Conservation (phyloP, 1,140 invertebrate species). For the Popillia japonica region DNA sequence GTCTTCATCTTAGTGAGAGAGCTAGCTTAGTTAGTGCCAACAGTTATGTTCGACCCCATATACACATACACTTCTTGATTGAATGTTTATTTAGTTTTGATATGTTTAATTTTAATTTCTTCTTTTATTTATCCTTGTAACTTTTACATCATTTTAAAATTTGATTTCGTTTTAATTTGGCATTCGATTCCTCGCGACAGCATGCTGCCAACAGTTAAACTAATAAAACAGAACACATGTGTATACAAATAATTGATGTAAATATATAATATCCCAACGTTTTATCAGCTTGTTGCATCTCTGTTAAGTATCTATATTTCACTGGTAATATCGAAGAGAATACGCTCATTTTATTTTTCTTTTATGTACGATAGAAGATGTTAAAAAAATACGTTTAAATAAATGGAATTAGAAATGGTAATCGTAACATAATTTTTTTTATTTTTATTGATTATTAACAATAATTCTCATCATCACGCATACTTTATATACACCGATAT, state of each 20-base stretch:
- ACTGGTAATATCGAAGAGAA: background rate
- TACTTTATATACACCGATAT: slow-evolving; percentile 19
- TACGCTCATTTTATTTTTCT: background rate
- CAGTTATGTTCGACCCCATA: slow-evolving; percentile 37
- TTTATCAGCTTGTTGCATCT: background rate
- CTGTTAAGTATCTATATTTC: background rate
- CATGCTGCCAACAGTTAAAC: background rate
- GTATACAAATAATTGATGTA: background rate
- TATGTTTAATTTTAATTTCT: slow-evolving; percentile 32
- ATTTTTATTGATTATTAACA: background rate
- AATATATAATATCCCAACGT: background rate
- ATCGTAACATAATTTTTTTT: too few species aligned
- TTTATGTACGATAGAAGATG: background rate
- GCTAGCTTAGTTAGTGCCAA: slow-evolving; percentile 55
- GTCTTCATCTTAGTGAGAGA: slow-evolving; percentile 31
- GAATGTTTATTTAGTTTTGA: slow-evolving; percentile 14
- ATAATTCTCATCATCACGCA: background rate
- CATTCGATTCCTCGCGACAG: background rate
- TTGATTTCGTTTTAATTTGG: slow-evolving; percentile 19
- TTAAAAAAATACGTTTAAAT: too few species aligned
- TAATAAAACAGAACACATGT: too few species aligned
- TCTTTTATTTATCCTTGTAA: background rate
- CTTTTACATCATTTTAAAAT: background rate
- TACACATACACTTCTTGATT: slow-evolving; percentile 8
- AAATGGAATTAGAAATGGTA: too few species aligned